phyloP scores from a whole-genome alignment of 2,113 vertebrate genomes.

The Muscicapa adusta region DNA sequence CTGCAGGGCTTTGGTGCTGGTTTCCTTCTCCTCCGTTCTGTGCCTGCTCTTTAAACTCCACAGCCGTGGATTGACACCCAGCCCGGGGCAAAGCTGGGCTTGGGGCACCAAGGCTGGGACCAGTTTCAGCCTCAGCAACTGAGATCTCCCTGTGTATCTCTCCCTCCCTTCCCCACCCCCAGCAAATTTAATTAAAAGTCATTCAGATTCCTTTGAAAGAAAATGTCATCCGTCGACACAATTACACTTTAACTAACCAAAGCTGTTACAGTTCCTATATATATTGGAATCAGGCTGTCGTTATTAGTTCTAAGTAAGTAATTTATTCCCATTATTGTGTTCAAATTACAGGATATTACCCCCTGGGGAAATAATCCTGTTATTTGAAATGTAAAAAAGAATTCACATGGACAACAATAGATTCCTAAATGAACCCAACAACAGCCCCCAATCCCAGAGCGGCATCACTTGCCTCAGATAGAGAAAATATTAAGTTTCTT shows the following conservation, averaged over 20 bases:
- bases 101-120: not conserved
- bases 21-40: not conserved
- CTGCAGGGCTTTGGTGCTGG: accelerated
- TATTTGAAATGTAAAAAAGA: constrained; percentile 70
- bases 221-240: constrained; percentile 66
- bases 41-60: not conserved
- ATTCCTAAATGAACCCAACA: constrained; percentile 55
- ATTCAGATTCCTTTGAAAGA: constrained; percentile 68
- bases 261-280: constrained; percentile 65
- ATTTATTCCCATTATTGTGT: constrained; percentile 72
- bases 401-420: constrained; percentile 61
- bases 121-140: not conserved
- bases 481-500: constrained; percentile 10
- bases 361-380: constrained; percentile 68
- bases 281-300: constrained; percentile 60
- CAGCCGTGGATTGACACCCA: accelerated
- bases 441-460: not conserved
- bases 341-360: constrained; percentile 70
- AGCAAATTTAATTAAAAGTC: constrained; percentile 70
- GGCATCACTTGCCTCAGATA: not conserved
- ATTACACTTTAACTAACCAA: constrained; percentile 67
- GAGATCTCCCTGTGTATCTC: not conserved
- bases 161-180: constrained; percentile 10
- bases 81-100: not conserved
- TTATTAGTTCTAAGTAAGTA: constrained; percentile 71